Evolutionary conservation across 1,140 invertebrate species (phyloP), one percentile per base, ranked within the genome.

Genomic region (Euglossa dilemma): DNA sequence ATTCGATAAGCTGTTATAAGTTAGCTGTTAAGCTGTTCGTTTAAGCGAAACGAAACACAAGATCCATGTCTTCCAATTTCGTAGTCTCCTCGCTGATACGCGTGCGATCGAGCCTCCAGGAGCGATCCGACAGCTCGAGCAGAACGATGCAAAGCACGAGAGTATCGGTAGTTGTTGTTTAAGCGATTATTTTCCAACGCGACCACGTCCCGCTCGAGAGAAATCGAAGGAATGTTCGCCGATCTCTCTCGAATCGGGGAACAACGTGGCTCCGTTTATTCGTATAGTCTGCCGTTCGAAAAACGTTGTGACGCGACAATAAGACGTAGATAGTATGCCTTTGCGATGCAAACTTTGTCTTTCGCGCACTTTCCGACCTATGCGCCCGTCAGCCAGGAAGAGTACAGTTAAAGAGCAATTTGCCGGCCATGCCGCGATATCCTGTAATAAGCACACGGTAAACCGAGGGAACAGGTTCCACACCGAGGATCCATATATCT

Each of bases 1-100:
- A n/a, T 47, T 25, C 25, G 23, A n/a, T 16, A 28, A 7, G 8
- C 43, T 54, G 45, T 52, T 54, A 61, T 63, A 43, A 76, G 52
- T 8, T 20, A 28, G 23, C 23, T 6, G n/a, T 69, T n/a, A 45
- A n/a, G 20, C 16, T 23, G 20, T 45, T 43, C 28, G 66, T 50
- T n/a, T 50, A 69, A 80, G 36, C 25, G 25, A 74, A 57, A 70
- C 18, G 16, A 75, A 69, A 85, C 92, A 90, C 92, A 90, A 92
- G 92, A 94, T 93, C 92, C 79, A 93, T 52, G 93, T 94, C 93
- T 94, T 94, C 93, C 93, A 92, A 28, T 84, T 77, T 81, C 84
- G 73, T 88, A 89, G 79, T 56, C 25, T 23, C 54, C 66, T 72
- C 64, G 63, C 61, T 85, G 50, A 25, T 64, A 36, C 36, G 54